Base-by-base conservation (phyloP, 2,113 vertebrate species). In the Glaucomys volans region DNA sequence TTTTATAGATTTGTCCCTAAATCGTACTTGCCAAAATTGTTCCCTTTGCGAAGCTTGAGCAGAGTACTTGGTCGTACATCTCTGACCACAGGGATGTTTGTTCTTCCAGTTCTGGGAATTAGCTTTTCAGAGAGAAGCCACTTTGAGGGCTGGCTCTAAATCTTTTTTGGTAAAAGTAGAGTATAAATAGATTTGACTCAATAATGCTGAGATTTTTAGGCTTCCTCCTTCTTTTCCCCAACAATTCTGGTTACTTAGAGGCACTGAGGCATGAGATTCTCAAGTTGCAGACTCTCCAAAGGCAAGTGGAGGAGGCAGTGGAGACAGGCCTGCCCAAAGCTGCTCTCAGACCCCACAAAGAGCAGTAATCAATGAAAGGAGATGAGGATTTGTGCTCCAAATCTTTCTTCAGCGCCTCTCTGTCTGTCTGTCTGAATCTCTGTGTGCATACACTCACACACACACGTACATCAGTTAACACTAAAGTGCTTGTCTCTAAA, bases 101-200 rank as follows among this genome's bases (percentile, higher is more conserved):
- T 81, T 95, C 40, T 30, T 82, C 13, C 0, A 85, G 42, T 79
- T 85, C n/a, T 79, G 35, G 42, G 67, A 96, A 94, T 20, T 71
- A 85, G 17, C 10, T 80, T 37, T 95, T 96, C 67, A 95, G 52
- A 85, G 32, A 87, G 85, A 95, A 86, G 28, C 5, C 76, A 87
- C 40, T 88, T 76, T 64, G 64, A 77, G 37, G 5, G 4, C 40
- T 81, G 47, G 28, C 7, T 74, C 94, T 76, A 90, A 81, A 71
- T 66, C 24, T 44, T 87, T 95, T 72, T 90, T 67, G 50, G 40
- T 93, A 90, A 64, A 94, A 91, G 47, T 69, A 14, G 57, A 69
- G 1, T 94, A 82, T 95, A 94, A 90, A 94, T 91, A 90, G 62
- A 93, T 37, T 83, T 14, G 57, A 87, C 32, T 94, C 40, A 81